Evolutionary conservation across 2,797 vertebrate genomes (phyloP).

Genomic region (Cirrhinus mrigala): DNA sequence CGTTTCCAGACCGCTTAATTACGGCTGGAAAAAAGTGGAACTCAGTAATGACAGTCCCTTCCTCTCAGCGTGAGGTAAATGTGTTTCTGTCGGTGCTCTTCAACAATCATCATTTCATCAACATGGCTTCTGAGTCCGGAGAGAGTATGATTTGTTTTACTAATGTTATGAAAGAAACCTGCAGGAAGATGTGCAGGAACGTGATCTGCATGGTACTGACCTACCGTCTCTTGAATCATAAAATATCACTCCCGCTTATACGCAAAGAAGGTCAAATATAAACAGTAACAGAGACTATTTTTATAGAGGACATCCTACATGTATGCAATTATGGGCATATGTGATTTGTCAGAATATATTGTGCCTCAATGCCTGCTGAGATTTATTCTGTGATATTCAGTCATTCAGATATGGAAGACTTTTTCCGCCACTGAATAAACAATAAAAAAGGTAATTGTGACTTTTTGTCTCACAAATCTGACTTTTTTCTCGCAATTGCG

Average conservation of each 20-base stretch:
- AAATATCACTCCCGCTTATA: neutral
- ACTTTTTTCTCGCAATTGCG: no score
- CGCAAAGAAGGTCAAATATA: constrained; percentile 5
- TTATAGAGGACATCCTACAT: constrained; percentile 19
- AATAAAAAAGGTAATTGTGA: no score
- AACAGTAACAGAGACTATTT: neutral
- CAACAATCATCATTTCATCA: constrained; percentile 57
- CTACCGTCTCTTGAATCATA: neutral
- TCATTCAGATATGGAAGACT: neutral
- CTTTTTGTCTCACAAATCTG: no score
- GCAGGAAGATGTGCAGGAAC: constrained; percentile 43
- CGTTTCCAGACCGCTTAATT: constrained; percentile 48
- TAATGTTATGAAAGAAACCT: constrained; percentile 59
- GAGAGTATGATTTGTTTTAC: constrained; percentile 62
- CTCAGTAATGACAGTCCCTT: constrained; percentile 49
- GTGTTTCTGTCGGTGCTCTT: constrained; percentile 51
- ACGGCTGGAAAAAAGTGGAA: constrained; percentile 16
- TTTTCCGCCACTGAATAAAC: no score
- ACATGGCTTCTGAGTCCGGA: constrained; percentile 54
- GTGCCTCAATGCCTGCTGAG: neutral
- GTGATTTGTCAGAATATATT: neutral
- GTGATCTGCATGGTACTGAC: constrained; percentile 37
- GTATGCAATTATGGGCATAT: neutral
- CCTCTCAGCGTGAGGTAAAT: constrained; percentile 58
- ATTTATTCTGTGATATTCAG: neutral